Conservation (phyloP, 92 coral and sea anemone species). For the Epizoanthus ramosus region DNA sequence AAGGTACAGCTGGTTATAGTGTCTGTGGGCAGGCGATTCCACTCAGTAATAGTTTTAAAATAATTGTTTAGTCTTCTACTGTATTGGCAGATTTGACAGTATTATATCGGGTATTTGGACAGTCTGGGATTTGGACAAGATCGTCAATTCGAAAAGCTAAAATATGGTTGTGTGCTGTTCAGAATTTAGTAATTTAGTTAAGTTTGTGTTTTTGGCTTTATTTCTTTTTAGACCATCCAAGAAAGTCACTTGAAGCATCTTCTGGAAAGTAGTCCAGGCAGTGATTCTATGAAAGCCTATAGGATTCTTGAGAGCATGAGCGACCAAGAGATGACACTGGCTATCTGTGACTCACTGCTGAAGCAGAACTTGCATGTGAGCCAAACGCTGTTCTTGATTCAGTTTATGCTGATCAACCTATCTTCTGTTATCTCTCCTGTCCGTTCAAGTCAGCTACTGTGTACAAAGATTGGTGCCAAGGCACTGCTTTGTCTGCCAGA, state of each 20-base stretch:
- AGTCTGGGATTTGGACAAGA: too few species aligned
- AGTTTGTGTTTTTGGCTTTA: background rate
- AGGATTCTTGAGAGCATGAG: conserved; percentile 82
- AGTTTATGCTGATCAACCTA: conserved; percentile 92
- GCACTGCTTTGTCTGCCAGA: conserved; percentile 94
- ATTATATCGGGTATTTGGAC: too few species aligned
- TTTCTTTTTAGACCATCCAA: conserved; percentile 64
- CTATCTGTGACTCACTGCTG: conserved; percentile 85
- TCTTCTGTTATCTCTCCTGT: conserved; percentile 74
- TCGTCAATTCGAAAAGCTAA: too few species aligned
- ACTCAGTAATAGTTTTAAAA: too few species aligned
- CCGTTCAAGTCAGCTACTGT: conserved; percentile 74
- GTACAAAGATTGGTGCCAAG: conserved; percentile 95
- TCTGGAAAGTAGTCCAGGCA: conserved; percentile 76
- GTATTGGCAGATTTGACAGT: too few species aligned
- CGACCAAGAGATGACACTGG: conserved; percentile 78
- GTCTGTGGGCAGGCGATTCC: too few species aligned
- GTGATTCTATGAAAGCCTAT: conserved; percentile 89
- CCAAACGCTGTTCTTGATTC: conserved; percentile 85
- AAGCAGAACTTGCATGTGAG: conserved; percentile 84
- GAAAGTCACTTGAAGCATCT: conserved; percentile 81
- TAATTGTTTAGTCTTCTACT: too few species aligned
- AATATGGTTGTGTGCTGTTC: too few species aligned
- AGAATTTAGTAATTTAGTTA: too few species aligned
- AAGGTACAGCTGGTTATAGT: too few species aligned